These are phyloP conservation scores for Sphaerodactylus townsendi DNA, from an alignment of 2,113 vertebrate species.

Conservation along the genomic window DNA sequence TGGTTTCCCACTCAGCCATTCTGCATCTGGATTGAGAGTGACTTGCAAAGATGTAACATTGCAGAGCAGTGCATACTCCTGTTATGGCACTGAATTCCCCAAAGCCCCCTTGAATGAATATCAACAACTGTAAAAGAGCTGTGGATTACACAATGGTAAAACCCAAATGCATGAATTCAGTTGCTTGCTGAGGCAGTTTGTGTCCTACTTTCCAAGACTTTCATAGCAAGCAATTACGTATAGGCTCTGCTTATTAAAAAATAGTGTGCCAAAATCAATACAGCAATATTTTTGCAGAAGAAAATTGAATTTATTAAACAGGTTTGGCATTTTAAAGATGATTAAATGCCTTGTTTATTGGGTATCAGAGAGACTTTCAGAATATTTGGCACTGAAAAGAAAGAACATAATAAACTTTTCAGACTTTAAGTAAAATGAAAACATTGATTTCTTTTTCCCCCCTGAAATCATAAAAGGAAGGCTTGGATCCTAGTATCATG, in stretches of 20 bases:
- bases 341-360: constrained; percentile 72
- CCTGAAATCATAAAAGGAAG: constrained; percentile 33
- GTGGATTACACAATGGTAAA: constrained; percentile 47
- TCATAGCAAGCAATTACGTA: constrained; percentile 58
- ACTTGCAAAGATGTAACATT: neutral
- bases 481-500: constrained; percentile 10
- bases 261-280: constrained; percentile 69
- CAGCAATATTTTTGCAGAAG: constrained; percentile 70
- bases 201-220: constrained; percentile 52
- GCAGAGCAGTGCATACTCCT: neutral
- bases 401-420: constrained; percentile 43
- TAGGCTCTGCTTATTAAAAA: constrained; percentile 60
- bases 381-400: constrained; percentile 56
- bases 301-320: constrained; percentile 72
- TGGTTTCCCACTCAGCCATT: neutral
- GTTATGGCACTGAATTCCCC: constrained; percentile 6
- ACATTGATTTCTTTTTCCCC: constrained; percentile 16
- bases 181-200: constrained; percentile 29
- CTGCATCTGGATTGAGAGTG: neutral
- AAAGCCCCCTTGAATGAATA: constrained; percentile 6
- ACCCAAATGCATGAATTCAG: constrained; percentile 49
- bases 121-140: constrained; percentile 23
- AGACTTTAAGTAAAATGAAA: constrained; percentile 39
- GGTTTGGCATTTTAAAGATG: constrained; percentile 69
- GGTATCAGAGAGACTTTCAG: constrained; percentile 59